phyloP scores from a whole-genome alignment of 1,140 invertebrate genomes.

The Pseudomyrmex gracilis region DNA sequence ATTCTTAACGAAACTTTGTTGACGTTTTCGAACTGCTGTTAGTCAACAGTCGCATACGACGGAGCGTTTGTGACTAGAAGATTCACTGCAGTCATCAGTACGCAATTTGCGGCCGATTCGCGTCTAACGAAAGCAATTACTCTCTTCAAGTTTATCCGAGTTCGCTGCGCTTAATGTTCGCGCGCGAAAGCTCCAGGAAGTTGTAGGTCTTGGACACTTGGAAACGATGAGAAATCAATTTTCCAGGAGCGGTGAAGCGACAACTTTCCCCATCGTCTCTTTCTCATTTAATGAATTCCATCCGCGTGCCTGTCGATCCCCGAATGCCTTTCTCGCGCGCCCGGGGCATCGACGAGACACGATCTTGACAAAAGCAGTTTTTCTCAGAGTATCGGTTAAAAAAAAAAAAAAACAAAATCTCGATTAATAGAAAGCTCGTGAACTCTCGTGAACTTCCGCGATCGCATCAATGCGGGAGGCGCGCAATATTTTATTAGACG shows the following conservation, averaged over 20 bases:
- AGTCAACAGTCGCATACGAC: conserved; percentile 19
- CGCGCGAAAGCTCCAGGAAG: conserved; percentile 39
- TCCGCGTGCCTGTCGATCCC: conserved; percentile 35
- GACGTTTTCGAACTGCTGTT: conserved; percentile 26
- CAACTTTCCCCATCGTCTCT: conserved; percentile 61
- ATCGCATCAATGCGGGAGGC: too few species aligned
- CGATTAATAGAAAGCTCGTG: conserved; percentile 28
- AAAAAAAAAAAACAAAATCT: too few species aligned
- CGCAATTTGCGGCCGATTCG: conserved; percentile 60
- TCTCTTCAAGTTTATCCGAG: conserved; percentile 50
- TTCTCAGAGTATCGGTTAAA: too few species aligned
- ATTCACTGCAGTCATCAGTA: conserved; percentile 46
- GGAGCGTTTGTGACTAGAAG: conserved; percentile 30
- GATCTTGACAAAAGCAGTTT: background rate
- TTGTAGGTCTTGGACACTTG: conserved; percentile 36
- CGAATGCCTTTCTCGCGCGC: conserved; percentile 11
- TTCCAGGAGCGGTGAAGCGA: conserved; percentile 45
- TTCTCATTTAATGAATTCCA: conserved; percentile 62
- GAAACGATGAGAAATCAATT: conserved; percentile 66
- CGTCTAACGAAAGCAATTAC: conserved; percentile 67
- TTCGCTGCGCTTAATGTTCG: conserved; percentile 19
- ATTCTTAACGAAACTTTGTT: conserved; percentile 1
- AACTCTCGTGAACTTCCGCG: background rate
- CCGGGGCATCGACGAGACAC: background rate
- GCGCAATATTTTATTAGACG: conserved; percentile 17